Evolutionary conservation across 2,797 vertebrate species (phyloP), one percentile per base, ranked within the genome.

Genomic region (Denticeps clupeoides): DNA sequence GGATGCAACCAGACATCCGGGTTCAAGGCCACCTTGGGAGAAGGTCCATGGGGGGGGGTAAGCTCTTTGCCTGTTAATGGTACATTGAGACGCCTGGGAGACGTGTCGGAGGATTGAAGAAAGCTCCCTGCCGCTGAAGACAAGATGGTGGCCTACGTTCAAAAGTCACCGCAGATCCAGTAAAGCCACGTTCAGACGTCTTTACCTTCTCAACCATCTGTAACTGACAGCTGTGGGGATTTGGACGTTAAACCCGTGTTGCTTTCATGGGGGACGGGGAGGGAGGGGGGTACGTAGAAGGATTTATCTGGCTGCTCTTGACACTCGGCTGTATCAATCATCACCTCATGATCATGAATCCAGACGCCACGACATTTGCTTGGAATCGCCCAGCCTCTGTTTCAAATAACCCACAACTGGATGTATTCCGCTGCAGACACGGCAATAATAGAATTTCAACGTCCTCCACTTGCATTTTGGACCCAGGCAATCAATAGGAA

Each of bases 401-500:
- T 7, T 41, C 29, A 41, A 29, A 47, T 42, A 50, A 28, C 49
- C 27, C 53, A 28, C 41, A 40, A 51, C 61, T 53, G 43, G 42
- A 61, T 56, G 49, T 47, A 47, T 47, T 50, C 50, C 47, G 57
- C 47, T 49, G 57, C 47, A 60, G 64, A 33, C 51, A 54, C 24
- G 1, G 1, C 9, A 19, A 67, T 65, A 62, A 77, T 69, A 66
- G 53, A 59, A 67, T 67, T 69, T 67, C 60, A 63, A 75, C 68
- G 77, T 71, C 66, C 65, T 71, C 69, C 70, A 81, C 73, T 80
- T 78, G 74, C 70, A 79, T 71, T 53, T 80, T 74, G 70, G 69
- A 72, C 67, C 59, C 49, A 63, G 68, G 67, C 75, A 76, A 82
- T 85, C 82, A 82, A 84, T 81, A 70, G 72, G 67, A 81, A 70